These are phyloP conservation scores for Crocodylus rhombifer DNA, from an alignment of 2,797 vertebrate genomes.

Conservation along the genomic window DNA sequence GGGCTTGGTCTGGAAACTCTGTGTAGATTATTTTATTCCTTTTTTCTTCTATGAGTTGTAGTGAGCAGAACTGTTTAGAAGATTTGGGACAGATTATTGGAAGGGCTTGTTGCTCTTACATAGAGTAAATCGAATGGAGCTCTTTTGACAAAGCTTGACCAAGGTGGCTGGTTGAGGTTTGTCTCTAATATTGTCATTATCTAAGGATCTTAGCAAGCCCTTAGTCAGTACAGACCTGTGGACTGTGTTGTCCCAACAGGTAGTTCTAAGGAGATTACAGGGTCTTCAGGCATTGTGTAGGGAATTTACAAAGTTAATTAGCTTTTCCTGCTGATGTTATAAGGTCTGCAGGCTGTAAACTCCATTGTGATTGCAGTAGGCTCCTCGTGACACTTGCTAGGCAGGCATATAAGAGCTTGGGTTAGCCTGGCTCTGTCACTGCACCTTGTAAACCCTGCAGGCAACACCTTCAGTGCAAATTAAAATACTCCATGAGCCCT, in stretches of 20 bases:
- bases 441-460: background rate
- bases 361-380: background rate
- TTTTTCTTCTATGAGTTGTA: background rate
- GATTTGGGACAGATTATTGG: background rate
- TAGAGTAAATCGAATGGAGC: background rate
- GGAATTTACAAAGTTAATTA: rapidly evolving
- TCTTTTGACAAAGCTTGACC: background rate
- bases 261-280: background rate
- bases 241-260: rapidly evolving
- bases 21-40: background rate
- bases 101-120: no score
- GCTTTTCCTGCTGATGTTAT: background rate
- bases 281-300: background rate
- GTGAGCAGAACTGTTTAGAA: background rate
- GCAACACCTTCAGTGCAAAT: background rate
- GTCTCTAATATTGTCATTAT: background rate
- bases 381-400: background rate
- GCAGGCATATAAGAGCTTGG: background rate
- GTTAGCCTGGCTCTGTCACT: background rate
- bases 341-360: background rate
- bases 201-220: no score
- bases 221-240: no score
- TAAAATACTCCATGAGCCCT: background rate
- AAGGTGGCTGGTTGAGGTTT: background rate
- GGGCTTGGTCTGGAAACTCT: background rate